Conservation (phyloP, 2,113 vertebrate species). For the Bubalus kerabau region DNA sequence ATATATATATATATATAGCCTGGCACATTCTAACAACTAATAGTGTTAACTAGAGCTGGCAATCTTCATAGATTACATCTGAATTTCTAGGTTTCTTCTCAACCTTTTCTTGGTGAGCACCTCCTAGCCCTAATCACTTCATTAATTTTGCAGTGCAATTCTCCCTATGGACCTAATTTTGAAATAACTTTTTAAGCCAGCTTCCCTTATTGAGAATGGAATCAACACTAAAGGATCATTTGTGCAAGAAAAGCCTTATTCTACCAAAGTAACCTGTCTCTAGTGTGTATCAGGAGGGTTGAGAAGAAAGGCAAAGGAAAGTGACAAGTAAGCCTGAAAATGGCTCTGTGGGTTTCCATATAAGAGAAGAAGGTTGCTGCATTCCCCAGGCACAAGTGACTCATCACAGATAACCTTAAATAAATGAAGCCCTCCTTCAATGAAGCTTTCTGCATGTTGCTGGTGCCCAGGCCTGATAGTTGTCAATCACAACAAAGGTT, state of each 20-base stretch:
- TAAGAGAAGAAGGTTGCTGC: not conserved
- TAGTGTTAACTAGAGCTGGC: not conserved
- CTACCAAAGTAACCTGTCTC: not conserved
- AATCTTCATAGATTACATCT: not conserved
- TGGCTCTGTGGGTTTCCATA: not conserved
- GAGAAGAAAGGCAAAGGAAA: not conserved
- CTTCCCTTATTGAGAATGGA: not conserved
- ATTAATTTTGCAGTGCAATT: not conserved
- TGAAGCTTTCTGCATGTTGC: not conserved
- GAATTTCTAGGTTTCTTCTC: not conserved
- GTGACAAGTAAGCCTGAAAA: not conserved
- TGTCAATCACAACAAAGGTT: not conserved
- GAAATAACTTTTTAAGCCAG: not conserved
- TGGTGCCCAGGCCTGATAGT: not conserved
- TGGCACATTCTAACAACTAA: not conserved
- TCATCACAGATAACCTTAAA: not conserved
- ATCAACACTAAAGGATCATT: not conserved
- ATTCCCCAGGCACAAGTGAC: not conserved
- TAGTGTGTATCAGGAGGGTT: rapidly evolving
- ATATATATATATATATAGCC: not conserved
- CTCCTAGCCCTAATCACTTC: not conserved
- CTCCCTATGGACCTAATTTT: not conserved
- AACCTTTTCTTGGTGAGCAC: not conserved
- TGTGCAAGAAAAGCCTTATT: not conserved
- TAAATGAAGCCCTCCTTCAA: not conserved